phyloP scores from a whole-genome alignment of 2,797 vertebrate species.

The Pangasius mekongensis region DNA sequence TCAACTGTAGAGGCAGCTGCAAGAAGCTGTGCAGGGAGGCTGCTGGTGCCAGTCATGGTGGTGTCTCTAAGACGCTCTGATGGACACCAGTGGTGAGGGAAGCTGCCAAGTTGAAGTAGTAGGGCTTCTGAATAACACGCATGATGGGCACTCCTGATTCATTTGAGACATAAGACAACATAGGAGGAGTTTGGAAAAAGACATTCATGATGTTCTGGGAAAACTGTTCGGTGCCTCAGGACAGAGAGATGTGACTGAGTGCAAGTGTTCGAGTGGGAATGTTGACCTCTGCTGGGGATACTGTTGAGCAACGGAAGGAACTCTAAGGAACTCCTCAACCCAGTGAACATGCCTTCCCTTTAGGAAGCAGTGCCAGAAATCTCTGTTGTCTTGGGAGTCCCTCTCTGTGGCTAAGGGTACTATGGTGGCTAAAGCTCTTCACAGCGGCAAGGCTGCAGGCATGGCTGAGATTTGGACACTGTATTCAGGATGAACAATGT shows the following conservation, averaged over 20 bases:
- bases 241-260: neutral
- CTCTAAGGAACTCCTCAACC: neutral
- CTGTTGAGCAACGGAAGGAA: neutral
- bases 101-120: neutral
- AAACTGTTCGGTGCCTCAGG: neutral
- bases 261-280: neutral
- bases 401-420: neutral
- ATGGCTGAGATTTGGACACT: neutral
- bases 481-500: neutral
- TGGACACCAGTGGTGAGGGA: neutral
- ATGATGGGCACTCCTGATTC: neutral
- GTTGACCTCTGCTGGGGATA: neutral
- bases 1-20: neutral
- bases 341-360: neutral
- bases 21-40: neutral
- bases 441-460: neutral
- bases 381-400: neutral
- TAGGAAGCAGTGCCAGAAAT: neutral
- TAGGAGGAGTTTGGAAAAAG: neutral
- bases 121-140: neutral
- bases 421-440: neutral
- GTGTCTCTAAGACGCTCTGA: neutral
- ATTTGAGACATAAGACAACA: neutral
- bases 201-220: neutral
- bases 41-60: neutral